Conservation (phyloP, 2,888 invertebrate species). For the Synergus umbraculus region DNA sequence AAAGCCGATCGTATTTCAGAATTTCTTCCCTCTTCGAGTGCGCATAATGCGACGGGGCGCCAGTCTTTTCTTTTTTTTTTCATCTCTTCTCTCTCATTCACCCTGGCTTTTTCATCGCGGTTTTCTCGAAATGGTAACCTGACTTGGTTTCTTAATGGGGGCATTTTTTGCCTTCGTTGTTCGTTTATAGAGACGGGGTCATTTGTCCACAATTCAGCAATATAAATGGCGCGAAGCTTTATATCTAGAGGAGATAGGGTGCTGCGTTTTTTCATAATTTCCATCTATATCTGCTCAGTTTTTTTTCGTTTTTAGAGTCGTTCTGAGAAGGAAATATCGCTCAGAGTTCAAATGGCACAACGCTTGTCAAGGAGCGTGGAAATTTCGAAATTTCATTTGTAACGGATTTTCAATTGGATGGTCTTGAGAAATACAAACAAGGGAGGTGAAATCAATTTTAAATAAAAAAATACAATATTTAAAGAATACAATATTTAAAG, state of each 20-base stretch:
- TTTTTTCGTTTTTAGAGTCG: conserved; percentile 46
- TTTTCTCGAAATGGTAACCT: conserved; percentile 59
- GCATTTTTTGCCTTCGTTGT: conserved; percentile 47
- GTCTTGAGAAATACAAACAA: too few species aligned
- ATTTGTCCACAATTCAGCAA: conserved; percentile 74
- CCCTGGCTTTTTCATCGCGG: conserved; percentile 43
- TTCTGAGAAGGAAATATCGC: conserved; percentile 61
- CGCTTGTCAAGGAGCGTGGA: conserved; percentile 69
- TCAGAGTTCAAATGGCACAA: conserved; percentile 66
- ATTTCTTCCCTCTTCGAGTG: conserved; percentile 62
- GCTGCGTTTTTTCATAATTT: conserved; percentile 51
- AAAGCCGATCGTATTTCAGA: conserved; percentile 75
- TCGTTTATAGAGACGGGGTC: conserved; percentile 61
- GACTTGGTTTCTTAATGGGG: conserved; percentile 56
- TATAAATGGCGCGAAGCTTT: conserved; percentile 63
- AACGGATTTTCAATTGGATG: conserved; percentile 52
- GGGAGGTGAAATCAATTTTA: not conserved
- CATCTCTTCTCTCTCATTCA: conserved; percentile 44
- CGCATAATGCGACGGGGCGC: conserved; percentile 63
- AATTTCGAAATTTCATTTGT: conserved; percentile 68
- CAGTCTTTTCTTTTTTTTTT: conserved; percentile 56
- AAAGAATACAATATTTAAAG: too few species aligned
- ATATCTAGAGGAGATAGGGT: conserved; percentile 60
- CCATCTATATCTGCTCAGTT: conserved; percentile 25
- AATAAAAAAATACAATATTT: not conserved